These are phyloP conservation scores for Nemotelus pantherinus DNA, from an alignment of 2,888 invertebrate genomes.

Conservation along the genomic window DNA sequence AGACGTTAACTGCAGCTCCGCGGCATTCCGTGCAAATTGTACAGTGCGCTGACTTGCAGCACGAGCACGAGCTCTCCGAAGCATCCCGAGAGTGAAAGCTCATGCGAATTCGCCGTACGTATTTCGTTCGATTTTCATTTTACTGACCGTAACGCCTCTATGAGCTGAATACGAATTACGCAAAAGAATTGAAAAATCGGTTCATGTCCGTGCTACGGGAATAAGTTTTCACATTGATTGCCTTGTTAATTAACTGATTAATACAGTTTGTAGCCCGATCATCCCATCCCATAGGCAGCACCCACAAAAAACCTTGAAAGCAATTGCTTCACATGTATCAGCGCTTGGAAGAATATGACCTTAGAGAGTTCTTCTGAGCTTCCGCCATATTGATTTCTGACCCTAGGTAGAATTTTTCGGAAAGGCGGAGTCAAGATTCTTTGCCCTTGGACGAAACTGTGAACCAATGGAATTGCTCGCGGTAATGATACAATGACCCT, in stretches of 20 bases:
- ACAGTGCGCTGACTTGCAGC: neutral
- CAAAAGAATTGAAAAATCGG: neutral
- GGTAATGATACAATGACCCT: conserved; percentile 20
- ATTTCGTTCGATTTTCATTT: neutral
- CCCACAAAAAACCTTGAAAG: too few species aligned
- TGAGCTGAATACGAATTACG: neutral
- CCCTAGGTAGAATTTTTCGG: conserved; percentile 33
- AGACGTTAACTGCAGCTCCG: neutral
- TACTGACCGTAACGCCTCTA: neutral
- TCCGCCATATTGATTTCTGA: neutral
- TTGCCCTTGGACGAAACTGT: conserved; percentile 17
- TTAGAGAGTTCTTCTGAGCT: too few species aligned
- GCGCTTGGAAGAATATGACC: too few species aligned
- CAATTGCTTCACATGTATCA: too few species aligned
- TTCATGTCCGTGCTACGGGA: neutral
- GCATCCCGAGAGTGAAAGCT: neutral
- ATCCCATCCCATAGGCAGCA: too few species aligned
- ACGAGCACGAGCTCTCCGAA: conserved; percentile 2
- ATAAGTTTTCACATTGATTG: too few species aligned
- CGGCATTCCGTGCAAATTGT: too few species aligned
- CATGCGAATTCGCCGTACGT: neutral
- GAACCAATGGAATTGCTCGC: conserved; percentile 17
- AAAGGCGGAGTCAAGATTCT: conserved; percentile 19
- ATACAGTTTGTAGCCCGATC: too few species aligned
- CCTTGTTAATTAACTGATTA: too few species aligned